Conservation (phyloP, 2,888 invertebrate genomes). For the Athalia rosae region DNA sequence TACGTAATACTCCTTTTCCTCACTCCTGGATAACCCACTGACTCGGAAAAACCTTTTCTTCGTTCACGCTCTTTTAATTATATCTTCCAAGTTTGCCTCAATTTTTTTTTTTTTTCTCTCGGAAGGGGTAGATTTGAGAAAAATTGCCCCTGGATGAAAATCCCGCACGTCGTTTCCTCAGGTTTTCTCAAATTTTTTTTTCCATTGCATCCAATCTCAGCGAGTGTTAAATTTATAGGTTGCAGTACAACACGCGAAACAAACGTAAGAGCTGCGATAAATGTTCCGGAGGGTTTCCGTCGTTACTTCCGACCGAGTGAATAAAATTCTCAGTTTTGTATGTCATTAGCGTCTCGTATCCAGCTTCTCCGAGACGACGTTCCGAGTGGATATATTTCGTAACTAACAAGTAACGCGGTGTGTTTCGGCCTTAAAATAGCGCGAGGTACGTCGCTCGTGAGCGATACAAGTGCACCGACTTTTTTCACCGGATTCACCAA, state of each 20-base stretch:
- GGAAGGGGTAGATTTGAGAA: too few species aligned
- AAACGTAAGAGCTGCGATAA: constrained; percentile 25
- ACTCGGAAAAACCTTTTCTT: too few species aligned
- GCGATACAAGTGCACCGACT: neutral
- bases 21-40: too few species aligned
- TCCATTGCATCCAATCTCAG: constrained; percentile 19
- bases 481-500: too few species aligned
- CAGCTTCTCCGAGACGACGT: neutral
- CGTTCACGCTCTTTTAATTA: too few species aligned
- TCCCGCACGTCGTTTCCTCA: too few species aligned
- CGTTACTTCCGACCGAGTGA: constrained; percentile 28
- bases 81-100: too few species aligned
- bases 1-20: too few species aligned
- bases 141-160: too few species aligned
- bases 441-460: neutral
- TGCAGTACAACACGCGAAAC: constrained; percentile 25
- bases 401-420: constrained; percentile 14
- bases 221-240: neutral
- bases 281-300: constrained; percentile 13
- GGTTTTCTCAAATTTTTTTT: too few species aligned
- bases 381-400: constrained; percentile 18
- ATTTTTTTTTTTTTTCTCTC: too few species aligned
- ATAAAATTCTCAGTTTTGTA: constrained; percentile 24
- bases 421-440: neutral
- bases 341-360: constrained; percentile 33